phyloP scores from a whole-genome alignment of 2,797 vertebrate genomes.

The Leptatherina wallacei region DNA sequence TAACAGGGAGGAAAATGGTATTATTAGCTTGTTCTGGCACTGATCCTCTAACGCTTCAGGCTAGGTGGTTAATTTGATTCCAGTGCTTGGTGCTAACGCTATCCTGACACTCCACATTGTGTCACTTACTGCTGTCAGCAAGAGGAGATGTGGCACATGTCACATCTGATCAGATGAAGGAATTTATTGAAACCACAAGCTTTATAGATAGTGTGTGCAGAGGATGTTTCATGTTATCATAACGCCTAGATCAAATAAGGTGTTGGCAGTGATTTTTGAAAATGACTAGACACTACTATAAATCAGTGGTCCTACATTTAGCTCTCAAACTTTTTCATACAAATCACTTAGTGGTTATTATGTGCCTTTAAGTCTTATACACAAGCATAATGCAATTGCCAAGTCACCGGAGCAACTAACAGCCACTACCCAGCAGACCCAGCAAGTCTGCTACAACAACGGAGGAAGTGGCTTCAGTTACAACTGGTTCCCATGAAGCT shows the following conservation, averaged over 20 bases:
- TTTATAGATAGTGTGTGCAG: conserved; percentile 12
- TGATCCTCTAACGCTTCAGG: conserved; percentile 67
- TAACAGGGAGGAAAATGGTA: conserved; percentile 61
- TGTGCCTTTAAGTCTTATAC: conserved; percentile 46
- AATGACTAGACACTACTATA: conserved; percentile 21
- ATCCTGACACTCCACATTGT: conserved; percentile 65
- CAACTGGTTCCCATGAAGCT: conserved; percentile 49
- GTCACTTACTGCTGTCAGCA: conserved; percentile 61
- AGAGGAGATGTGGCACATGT: conserved; percentile 66
- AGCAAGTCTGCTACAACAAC: conserved; percentile 61
- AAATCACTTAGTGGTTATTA: conserved; percentile 58
- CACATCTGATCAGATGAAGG: conserved; percentile 52
- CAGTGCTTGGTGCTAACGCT: conserved; percentile 64
- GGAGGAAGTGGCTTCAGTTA: conserved; percentile 64
- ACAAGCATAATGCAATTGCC: conserved; percentile 49
- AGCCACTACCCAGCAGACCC: conserved; percentile 53
- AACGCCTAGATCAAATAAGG: conserved; percentile 18
- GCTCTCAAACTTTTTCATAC: conserved; percentile 53
- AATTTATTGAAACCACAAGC: conserved; percentile 34
- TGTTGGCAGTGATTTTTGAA: conserved; percentile 7
- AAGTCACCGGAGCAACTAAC: conserved; percentile 57
- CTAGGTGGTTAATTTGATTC: conserved; percentile 78
- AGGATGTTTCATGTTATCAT: conserved; percentile 10
- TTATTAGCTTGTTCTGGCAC: conserved; percentile 81
- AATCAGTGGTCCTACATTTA: neutral